Percentiles rank a stretch among this genome's conserved stretches.
These are phyloP conservation scores for Macaria liturata DNA, from an alignment of 2,888 invertebrate species.

Conservation along the genomic window DNA sequence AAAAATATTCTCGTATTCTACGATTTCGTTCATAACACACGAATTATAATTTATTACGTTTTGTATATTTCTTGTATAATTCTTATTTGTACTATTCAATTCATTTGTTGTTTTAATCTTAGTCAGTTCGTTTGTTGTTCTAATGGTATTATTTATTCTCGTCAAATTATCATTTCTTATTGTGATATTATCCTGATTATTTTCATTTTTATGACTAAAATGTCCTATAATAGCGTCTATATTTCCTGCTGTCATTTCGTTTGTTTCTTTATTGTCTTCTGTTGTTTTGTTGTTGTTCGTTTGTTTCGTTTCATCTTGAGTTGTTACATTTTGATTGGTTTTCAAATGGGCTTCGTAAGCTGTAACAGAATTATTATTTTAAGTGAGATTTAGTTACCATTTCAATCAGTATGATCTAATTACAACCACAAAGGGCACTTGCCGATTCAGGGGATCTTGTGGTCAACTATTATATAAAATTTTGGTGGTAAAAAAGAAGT, in stretches of 20 bases:
- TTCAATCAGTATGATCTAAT: too few relatives aligned
- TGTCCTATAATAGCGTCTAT: slow-evolving; percentile 26
- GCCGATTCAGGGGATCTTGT: too few relatives aligned
- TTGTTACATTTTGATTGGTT: slow-evolving; percentile 35
- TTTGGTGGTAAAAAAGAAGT: too few relatives aligned
- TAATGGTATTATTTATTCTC: slow-evolving; percentile 1
- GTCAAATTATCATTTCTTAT: neutral
- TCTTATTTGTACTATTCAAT: neutral
- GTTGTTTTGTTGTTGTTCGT: slow-evolving; percentile 32
- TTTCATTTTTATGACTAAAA: slow-evolving; percentile 5
- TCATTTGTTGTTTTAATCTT: neutral
- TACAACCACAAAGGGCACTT: too few relatives aligned
- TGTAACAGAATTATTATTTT: slow-evolving; percentile 34
- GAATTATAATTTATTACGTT: slow-evolving; percentile 13
- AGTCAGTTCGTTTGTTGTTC: neutral
- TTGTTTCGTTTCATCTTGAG: slow-evolving; percentile 17
- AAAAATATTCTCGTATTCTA: slow-evolving; percentile 20
- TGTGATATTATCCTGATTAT: neutral
- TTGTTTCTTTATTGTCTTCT: slow-evolving; percentile 40
- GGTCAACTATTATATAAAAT: too few relatives aligned
- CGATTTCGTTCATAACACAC: slow-evolving; percentile 14
- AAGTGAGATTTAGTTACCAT: too few relatives aligned
- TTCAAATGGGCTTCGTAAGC: slow-evolving; percentile 65
- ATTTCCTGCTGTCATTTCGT: slow-evolving; percentile 33
- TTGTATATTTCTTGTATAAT: slow-evolving; percentile 1